phyloP scores from a whole-genome alignment of 2,797 vertebrate species.

The Crenuchus spilurus region DNA sequence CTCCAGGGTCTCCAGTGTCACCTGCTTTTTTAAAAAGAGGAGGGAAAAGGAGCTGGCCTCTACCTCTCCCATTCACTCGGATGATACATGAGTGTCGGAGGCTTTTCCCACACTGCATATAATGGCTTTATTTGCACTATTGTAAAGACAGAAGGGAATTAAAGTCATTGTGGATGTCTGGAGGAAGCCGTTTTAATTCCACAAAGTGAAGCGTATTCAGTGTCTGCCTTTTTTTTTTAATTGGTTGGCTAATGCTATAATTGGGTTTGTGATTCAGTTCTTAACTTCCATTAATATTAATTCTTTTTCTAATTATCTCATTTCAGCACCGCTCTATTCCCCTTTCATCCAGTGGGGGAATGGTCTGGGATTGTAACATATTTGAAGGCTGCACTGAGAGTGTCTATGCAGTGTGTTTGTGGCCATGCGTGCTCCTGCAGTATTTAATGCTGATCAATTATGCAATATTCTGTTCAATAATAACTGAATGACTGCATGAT shows the following conservation, averaged over 20 bases:
- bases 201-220: constrained; percentile 80
- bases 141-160: constrained; percentile 66
- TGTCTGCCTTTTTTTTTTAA: constrained; percentile 63
- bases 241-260: constrained; percentile 83
- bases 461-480: constrained; percentile 16
- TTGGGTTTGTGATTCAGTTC: constrained; percentile 86
- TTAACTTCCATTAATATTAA: constrained; percentile 81
- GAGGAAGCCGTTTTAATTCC: constrained; percentile 85
- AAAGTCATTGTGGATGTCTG: constrained; percentile 74
- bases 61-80: constrained; percentile 68
- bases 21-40: constrained; percentile 64
- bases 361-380: constrained; percentile 45
- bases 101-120: constrained; percentile 72
- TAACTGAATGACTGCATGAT: constrained; percentile 1
- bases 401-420: not conserved
- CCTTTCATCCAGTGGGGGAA: constrained; percentile 61
- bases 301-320: constrained; percentile 72
- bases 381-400: constrained; percentile 13
- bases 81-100: constrained; percentile 66
- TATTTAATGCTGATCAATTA: constrained; percentile 8
- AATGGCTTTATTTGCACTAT: constrained; percentile 79
- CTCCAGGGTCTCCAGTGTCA: constrained; percentile 73
- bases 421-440: not conserved
- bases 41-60: constrained; percentile 68
- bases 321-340: constrained; percentile 68